A percentile compares a stretch with the other conserved stretches of the same genome.
phyloP scores from a whole-genome alignment of 2,888 invertebrate genomes.

The Syritta pipiens region DNA sequence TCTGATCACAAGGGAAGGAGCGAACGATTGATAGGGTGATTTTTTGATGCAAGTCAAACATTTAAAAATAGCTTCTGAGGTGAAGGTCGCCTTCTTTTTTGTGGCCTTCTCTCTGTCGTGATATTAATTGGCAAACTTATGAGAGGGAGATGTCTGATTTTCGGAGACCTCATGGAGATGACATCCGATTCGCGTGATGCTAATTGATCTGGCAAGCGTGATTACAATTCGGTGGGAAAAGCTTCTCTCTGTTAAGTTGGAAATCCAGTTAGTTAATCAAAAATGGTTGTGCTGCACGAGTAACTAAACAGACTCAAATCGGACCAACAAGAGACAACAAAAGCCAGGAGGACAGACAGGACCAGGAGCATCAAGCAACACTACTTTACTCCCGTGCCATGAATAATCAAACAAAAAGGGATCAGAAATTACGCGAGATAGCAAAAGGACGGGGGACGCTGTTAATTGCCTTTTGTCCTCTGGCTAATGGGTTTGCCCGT shows the following conservation, averaged over 20 bases:
- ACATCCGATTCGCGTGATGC: slow-evolving; percentile 26
- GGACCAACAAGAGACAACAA: background rate
- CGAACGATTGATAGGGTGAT: background rate
- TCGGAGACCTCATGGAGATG: slow-evolving; percentile 24
- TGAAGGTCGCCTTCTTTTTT: slow-evolving; percentile 17
- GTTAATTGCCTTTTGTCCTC: slow-evolving; percentile 69
- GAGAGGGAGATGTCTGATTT: slow-evolving; percentile 6
- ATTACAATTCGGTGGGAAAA: background rate
- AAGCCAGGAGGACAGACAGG: background rate
- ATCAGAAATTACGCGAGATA: slow-evolving; percentile 66
- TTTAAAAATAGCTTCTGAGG: slow-evolving; percentile 28
- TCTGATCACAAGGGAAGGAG: slow-evolving; percentile 7
- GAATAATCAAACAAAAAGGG: slow-evolving; percentile 67
- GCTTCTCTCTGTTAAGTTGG: slow-evolving; percentile 34
- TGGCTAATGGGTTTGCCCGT: slow-evolving; percentile 69
- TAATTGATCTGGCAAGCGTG: slow-evolving; percentile 49
- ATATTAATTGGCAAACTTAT: slow-evolving; percentile 52
- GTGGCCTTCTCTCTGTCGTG: background rate
- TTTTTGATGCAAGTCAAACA: background rate
- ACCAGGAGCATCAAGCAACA: slow-evolving; percentile 3
- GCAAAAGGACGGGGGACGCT: slow-evolving; percentile 49
- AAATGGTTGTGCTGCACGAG: slow-evolving; percentile 30
- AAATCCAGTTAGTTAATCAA: slow-evolving; percentile 67
- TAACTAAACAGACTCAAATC: too few species aligned
- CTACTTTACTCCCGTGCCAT: slow-evolving; percentile 53